phyloP scores from a whole-genome alignment of 2,113 vertebrate genomes.

The Propithecus coquereli region DNA sequence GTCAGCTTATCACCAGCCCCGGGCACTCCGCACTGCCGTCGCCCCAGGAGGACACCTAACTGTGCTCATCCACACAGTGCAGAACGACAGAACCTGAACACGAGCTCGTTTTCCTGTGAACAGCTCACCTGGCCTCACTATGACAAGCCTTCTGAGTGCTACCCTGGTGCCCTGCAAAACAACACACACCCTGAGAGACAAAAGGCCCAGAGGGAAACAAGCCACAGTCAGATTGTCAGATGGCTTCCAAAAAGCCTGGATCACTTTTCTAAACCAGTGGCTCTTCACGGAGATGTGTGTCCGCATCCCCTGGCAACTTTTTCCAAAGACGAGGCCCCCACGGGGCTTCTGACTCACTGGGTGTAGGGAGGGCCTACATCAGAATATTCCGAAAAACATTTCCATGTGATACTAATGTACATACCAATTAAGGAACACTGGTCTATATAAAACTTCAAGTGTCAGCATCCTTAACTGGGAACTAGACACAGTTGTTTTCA shows the following conservation, averaged over 20 bases:
- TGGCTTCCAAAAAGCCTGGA: neutral
- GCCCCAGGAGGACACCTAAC: rapidly evolving
- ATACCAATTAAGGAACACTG: neutral
- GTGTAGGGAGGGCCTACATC: neutral
- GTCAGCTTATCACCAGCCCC: rapidly evolving
- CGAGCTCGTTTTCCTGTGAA: neutral
- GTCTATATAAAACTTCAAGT: neutral
- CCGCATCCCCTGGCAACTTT: neutral
- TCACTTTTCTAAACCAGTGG: neutral
- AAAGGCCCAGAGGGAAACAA: neutral
- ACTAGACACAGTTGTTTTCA: neutral
- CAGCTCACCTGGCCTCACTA: neutral
- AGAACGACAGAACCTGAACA: neutral
- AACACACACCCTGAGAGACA: rapidly evolving
- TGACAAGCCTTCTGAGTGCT: neutral
- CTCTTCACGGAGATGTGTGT: neutral
- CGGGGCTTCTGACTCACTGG: neutral
- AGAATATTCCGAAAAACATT: neutral
- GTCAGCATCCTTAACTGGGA: neutral
- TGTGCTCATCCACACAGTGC: rapidly evolving
- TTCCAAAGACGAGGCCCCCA: neutral
- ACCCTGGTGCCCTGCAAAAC: neutral
- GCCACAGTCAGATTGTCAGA: neutral
- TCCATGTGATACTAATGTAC: neutral
- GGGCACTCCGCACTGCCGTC: neutral